A percentile compares a stretch with the other conserved stretches of the same genome.
These are phyloP conservation scores for Acanthisitta chloris DNA, from an alignment of 2,113 vertebrate genomes.

Conservation along the genomic window DNA sequence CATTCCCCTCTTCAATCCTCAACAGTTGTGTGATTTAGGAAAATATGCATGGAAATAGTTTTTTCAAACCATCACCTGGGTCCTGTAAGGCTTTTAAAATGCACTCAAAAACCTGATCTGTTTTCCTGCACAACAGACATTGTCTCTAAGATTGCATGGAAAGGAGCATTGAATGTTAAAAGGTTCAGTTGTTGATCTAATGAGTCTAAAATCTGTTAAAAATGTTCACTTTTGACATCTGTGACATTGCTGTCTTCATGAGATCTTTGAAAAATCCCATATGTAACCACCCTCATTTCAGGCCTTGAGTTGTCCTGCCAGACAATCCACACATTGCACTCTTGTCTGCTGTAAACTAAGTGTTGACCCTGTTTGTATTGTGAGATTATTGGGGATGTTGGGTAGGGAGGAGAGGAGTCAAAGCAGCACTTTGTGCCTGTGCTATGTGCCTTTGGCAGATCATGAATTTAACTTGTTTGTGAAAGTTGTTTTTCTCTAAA, in stretches of 20 bases:
- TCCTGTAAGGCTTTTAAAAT: background rate
- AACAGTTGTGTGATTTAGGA: background rate
- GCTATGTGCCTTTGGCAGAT: background rate
- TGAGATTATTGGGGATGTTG: background rate
- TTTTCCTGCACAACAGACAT: background rate
- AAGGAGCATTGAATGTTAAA: background rate
- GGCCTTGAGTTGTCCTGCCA: background rate
- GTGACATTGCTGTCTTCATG: background rate
- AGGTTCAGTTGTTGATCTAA: background rate
- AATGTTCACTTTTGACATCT: background rate
- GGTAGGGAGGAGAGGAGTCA: background rate
- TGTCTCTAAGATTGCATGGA: background rate
- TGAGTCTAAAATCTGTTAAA: background rate
- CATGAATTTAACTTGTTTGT: background rate
- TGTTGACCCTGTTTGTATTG: background rate
- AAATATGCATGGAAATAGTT: background rate
- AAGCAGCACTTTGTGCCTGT: background rate
- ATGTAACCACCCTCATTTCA: accelerated
- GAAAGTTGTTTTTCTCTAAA: background rate
- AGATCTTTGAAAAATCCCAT: background rate
- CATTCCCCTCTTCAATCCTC: accelerated
- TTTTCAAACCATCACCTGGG: background rate
- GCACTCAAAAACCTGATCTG: background rate
- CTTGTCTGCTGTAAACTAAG: background rate
- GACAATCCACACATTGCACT: background rate